A percentile compares a stretch with the other conserved stretches of the same genome.
phyloP scores from a whole-genome alignment of 2,888 invertebrate genomes.

The Baccha elongata region DNA sequence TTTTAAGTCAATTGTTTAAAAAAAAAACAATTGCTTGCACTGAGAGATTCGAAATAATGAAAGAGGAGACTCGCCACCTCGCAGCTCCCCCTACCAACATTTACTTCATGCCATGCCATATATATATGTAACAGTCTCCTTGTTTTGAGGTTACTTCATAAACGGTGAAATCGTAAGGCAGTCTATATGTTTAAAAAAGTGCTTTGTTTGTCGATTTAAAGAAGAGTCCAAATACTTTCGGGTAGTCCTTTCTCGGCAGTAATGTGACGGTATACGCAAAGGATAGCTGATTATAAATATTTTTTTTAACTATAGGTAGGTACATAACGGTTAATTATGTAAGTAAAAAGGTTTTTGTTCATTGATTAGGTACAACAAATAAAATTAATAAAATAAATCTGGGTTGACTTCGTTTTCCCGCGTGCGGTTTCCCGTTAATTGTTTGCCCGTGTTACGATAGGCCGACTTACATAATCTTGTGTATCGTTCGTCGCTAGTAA shows the following conservation, averaged over 20 bases:
- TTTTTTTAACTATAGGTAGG: too few relatives aligned
- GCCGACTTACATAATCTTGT: too few relatives aligned
- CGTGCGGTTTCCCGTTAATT: too few relatives aligned
- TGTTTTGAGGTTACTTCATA: conserved; percentile 8
- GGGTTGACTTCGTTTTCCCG: too few relatives aligned
- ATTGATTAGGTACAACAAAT: too few relatives aligned
- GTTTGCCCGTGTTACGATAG: too few relatives aligned
- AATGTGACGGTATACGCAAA: conserved; percentile 27
- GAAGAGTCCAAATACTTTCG: conserved; percentile 28
- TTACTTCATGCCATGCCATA: conserved; percentile 3
- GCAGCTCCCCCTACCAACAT: conserved; percentile 7
- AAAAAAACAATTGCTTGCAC: conserved; percentile 7
- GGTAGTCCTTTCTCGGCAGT: conserved; percentile 30
- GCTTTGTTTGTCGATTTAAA: too few relatives aligned
- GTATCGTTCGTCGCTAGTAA: too few relatives aligned
- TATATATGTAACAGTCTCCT: conserved; percentile 21
- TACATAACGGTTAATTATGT: too few relatives aligned
- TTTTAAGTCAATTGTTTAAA: conserved; percentile 14
- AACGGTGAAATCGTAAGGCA: not conserved
- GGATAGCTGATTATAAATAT: conserved; percentile 20
- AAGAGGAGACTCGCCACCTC: conserved; percentile 8
- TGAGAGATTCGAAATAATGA: conserved; percentile 15
- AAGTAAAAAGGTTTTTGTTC: too few relatives aligned
- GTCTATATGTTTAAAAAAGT: conserved; percentile 7
- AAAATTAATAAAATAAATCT: too few relatives aligned